Evolutionary conservation across 2,797 vertebrate genomes (phyloP).

Genomic region (Ctenochaetus hawaiiensis): DNA sequence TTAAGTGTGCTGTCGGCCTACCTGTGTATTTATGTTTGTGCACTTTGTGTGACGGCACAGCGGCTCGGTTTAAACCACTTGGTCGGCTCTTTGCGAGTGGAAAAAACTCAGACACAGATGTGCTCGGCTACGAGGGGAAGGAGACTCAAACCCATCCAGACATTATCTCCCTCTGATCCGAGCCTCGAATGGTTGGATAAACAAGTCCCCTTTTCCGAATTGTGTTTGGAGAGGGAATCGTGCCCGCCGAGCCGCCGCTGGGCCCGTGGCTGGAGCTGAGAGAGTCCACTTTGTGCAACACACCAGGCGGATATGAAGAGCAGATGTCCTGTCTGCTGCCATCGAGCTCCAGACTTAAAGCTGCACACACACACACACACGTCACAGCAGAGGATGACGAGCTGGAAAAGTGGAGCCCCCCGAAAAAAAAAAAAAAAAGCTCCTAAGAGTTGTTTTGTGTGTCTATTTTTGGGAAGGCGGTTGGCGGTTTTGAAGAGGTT

Average conservation of each 20-base stretch:
- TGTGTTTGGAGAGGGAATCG: conserved; percentile 81
- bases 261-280: conserved; percentile 68
- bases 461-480: conserved; percentile 50
- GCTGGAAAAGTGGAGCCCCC: conserved; percentile 52
- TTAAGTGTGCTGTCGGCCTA: conserved; percentile 38
- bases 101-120: conserved; percentile 75
- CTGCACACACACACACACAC: conserved; percentile 31
- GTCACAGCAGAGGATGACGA: conserved; percentile 62
- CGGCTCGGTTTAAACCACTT: conserved; percentile 54
- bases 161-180: conserved; percentile 78
- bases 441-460: conserved; percentile 4
- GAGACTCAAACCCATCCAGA: conserved; percentile 67
- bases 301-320: conserved; percentile 81
- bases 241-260: conserved; percentile 70
- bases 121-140: conserved; percentile 48
- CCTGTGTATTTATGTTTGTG: conserved; percentile 61
- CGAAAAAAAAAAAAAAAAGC: conserved; percentile 9
- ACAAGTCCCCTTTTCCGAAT: conserved; percentile 80
- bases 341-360: conserved; percentile 71
- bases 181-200: conserved; percentile 76
- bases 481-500: conserved; percentile 52
- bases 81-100: conserved; percentile 26
- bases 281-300: conserved; percentile 82
- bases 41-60: conserved; percentile 56
- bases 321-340: conserved; percentile 82